Percentiles rank a stretch among this genome's conserved stretches.
phyloP scores from a whole-genome alignment of 2,888 invertebrate species.

The Agrochola macilenta region DNA sequence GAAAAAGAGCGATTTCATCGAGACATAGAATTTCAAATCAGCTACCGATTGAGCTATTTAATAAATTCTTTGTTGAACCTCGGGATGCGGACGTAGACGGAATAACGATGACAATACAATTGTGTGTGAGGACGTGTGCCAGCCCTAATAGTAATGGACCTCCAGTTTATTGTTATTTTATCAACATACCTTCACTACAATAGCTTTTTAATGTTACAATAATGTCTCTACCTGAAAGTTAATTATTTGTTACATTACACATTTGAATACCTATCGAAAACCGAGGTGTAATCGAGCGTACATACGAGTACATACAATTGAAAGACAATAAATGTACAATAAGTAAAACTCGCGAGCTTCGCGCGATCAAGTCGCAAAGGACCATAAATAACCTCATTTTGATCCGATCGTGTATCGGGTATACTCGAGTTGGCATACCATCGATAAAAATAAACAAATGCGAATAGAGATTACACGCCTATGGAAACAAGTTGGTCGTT shows the following conservation, averaged over 20 bases:
- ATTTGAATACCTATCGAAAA: constrained; percentile 50
- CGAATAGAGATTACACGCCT: constrained; percentile 69
- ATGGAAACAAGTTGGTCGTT: constrained; percentile 57
- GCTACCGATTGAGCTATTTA: constrained; percentile 65
- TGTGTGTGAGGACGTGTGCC: constrained; percentile 62
- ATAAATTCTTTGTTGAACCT: constrained; percentile 65
- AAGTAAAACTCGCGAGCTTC: constrained; percentile 68
- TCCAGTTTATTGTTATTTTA: constrained; percentile 57
- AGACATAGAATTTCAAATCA: constrained; percentile 61
- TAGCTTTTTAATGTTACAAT: constrained; percentile 48
- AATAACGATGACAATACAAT: constrained; percentile 65
- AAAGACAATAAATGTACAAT: constrained; percentile 72
- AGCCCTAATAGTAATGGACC: constrained; percentile 62
- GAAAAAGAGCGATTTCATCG: constrained; percentile 46
- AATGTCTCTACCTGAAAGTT: constrained; percentile 2
- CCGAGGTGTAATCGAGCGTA: constrained; percentile 44
- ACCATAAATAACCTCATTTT: constrained; percentile 75
- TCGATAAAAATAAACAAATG: constrained; percentile 76
- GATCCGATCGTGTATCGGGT: constrained; percentile 68
- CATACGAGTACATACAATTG: constrained; percentile 53
- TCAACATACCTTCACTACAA: constrained; percentile 50
- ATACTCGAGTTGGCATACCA: constrained; percentile 68
- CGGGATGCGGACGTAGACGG: constrained; percentile 61
- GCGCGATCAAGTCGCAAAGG: constrained; percentile 66
- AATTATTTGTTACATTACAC: constrained; percentile 20